Base-by-base conservation (phyloP, 2,797 vertebrate species). In the Myiotriccus ornatus region DNA sequence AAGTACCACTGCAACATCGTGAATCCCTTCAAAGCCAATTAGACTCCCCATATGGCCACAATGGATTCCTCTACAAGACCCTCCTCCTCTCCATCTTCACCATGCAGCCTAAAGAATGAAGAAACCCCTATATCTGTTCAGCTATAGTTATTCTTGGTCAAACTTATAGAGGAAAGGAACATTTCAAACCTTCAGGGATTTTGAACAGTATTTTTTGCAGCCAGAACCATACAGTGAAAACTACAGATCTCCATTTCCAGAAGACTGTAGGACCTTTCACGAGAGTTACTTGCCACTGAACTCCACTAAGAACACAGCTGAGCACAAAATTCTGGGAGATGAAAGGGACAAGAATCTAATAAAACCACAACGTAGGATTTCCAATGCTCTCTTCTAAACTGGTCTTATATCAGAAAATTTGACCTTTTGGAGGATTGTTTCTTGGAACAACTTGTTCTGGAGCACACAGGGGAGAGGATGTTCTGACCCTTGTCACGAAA, bases 401-500 rank as follows among this genome's bases (percentile, higher is more conserved):
- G 46, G 28, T 63, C 35, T 85, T 64, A 37, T 76, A 73, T 63
- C 91, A 94, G 79, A 77, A 93, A 82, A 28, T 59, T 88, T 95
- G 90, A 90, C 85, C 90, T 91, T 91, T 94, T 59, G 55, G 65
- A 88, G 43, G 52, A 78, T 57, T 80, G 32, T 57, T 95, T 93
- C 85, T 94, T 94, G 77, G 91, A 95, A 96, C 88, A 94, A 39
- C 32, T 94, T 0, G 17, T 96, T 87, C 93, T 79, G 85, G 34
- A 91, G 90, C 90, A 65, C 88, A 79, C n/a, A 69, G 74, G 83
- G 90, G 87, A 95, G 67, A 96, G 77, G 93, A 90, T 90, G 95
- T 95, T 96, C 94, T 95, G 90, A 94, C 76, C 83, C 47, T 94
- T 94, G 90, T 88, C 96, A 90, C 63, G 47, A 76, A 95, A 90